phyloP scores from a whole-genome alignment of 2,113 vertebrate species.

The Psephotus haematonotus region DNA sequence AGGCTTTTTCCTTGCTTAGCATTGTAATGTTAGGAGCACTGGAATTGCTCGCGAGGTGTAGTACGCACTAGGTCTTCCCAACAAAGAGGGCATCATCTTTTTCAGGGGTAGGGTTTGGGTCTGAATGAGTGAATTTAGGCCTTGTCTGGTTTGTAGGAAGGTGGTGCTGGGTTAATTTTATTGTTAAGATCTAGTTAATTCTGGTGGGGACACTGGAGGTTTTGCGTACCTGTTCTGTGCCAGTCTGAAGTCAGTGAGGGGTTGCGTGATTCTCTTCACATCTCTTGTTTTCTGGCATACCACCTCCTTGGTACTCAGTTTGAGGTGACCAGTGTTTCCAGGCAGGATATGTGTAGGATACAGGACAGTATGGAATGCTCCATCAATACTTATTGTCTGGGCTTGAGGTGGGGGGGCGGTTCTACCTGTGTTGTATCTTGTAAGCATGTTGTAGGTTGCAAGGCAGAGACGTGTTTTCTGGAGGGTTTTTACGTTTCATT shows the following conservation, averaged over 20 bases:
- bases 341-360: not conserved
- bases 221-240: not conserved
- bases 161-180: not conserved
- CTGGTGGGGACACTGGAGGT: not conserved
- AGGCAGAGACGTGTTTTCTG: not conserved
- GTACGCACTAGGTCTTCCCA: not conserved
- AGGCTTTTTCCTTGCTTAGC: not conserved
- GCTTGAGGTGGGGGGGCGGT: not conserved
- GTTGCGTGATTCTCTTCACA: not conserved
- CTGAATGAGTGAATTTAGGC: not conserved
- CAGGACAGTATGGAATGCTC: not conserved
- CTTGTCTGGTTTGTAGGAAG: not conserved
- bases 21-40: not conserved
- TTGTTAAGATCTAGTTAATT: not conserved
- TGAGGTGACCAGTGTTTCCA: not conserved
- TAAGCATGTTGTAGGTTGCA: not conserved
- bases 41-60: not conserved
- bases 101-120: not conserved
- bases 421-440: not conserved
- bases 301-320: not conserved
- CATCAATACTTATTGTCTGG: not conserved
- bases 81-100: not conserved
- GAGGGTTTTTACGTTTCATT: not conserved
- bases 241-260: not conserved
- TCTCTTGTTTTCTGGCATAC: not conserved